phyloP scores from a whole-genome alignment of 1,140 invertebrate genomes.

The Leptonema lineaticorne region DNA sequence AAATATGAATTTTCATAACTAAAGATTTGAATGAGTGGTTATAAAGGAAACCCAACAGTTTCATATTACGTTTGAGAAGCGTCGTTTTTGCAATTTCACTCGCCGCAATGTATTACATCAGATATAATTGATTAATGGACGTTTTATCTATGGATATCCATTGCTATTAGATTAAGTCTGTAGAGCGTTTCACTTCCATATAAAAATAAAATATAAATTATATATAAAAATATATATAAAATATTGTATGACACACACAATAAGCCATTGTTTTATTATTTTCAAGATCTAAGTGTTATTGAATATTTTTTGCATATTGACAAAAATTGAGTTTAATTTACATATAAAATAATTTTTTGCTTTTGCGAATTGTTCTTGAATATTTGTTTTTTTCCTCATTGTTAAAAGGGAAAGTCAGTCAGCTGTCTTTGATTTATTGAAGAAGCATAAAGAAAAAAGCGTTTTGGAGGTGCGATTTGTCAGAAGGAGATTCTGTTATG shows the following conservation, averaged over 20 bases:
- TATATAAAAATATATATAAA: background rate
- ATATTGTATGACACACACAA: background rate
- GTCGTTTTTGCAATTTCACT: background rate
- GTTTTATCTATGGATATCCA: conserved; percentile 18
- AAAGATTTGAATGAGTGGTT: background rate
- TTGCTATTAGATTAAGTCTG: background rate
- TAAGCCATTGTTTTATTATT: conserved; percentile 7
- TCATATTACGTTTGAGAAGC: conserved; percentile 1
- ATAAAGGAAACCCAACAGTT: background rate
- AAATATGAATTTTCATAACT: no score
- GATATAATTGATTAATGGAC: conserved; percentile 29
- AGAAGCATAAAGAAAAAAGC: background rate
- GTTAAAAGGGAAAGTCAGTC: conserved; percentile 7
- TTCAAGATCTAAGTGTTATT: background rate
- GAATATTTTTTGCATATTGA: background rate
- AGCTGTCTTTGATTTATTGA: conserved; percentile 1
- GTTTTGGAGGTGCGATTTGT: background rate
- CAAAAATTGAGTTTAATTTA: background rate
- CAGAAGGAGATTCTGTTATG: background rate
- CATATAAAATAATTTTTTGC: background rate
- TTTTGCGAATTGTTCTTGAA: background rate
- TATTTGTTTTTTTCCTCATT: background rate
- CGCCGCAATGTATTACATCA: conserved; percentile 25
- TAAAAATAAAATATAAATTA: background rate
- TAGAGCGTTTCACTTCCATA: background rate